Evolutionary conservation across 2,797 vertebrate species (phyloP), one percentile per base, ranked within the genome.

Genomic region (Falco peregrinus): DNA sequence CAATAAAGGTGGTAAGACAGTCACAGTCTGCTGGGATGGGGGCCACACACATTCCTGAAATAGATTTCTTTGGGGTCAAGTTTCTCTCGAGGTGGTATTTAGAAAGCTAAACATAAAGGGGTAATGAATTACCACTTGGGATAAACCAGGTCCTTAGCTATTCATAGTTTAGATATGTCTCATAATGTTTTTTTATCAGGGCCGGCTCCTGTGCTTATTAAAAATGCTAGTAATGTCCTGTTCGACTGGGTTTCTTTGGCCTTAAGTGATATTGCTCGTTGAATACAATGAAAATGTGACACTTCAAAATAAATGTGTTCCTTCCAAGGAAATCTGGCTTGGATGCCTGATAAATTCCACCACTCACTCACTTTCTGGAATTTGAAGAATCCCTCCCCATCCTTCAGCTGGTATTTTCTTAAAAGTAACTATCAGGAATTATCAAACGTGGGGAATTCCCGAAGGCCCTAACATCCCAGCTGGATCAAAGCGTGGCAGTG

Each of bases 321-420:
- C 95, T 95, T 96, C 94, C 94, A 89, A 95, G 95, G 96, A 95
- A 95, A 90, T 92, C 87, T 97, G 96, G 88, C 92, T 95, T 2
- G 0, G 67, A 45, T 0, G 51, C 70, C 94, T 81, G 90, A 96
- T 82, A 93, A 96, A 93, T 92, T 96, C 91, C 89, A 88, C 82
- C 87, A 84, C 75, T 96, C 94, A 60, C 78, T 93, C 71, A 33
- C 53, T 69, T 95, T 76, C 86, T 93, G 96, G 95, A 95, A 97
- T 97, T 63, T 94, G 86, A 96, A 96, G 93, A 96, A 97, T 96
- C 90, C 56, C 69, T 93, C 76, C 93, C 95, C 90, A 92, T 94
- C 95, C 93, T 96, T 96, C 94, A 96, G 94, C 95, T 95, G 91
- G 92, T 95, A 96, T 97, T 96, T 97, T 96, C 90, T 96, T 96